Percentiles rank a stretch among this genome's conserved stretches.
Evolutionary conservation across 2,888 invertebrate genomes (phyloP).

Genomic region (Belgica antarctica): DNA sequence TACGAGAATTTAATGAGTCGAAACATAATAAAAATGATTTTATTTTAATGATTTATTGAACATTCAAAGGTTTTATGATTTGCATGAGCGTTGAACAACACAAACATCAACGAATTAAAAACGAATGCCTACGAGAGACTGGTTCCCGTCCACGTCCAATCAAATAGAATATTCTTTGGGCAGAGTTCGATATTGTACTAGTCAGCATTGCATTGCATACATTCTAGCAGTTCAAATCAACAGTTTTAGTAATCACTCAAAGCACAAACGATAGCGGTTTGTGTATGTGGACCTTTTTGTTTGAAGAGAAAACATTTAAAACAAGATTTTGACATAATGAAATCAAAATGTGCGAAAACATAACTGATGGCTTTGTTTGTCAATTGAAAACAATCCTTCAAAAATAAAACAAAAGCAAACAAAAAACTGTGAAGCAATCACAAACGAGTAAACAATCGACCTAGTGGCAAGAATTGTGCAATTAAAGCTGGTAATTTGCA

Average conservation of each 20-base stretch:
- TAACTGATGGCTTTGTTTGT: too few relatives aligned
- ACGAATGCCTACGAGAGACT: not conserved
- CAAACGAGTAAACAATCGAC: not conserved
- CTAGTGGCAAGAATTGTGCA: too few relatives aligned
- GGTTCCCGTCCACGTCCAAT: not conserved
- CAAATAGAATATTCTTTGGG: not conserved
- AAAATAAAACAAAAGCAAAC: not conserved
- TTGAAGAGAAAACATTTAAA: too few relatives aligned
- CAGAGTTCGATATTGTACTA: constrained; percentile 30
- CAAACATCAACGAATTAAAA: constrained; percentile 6
- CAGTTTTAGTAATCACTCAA: too few relatives aligned
- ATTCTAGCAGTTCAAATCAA: too few relatives aligned
- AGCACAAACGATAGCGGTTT: too few relatives aligned
- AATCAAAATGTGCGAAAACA: too few relatives aligned
- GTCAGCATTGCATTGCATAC: too few relatives aligned
- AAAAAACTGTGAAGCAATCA: not conserved
- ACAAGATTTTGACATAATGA: too few relatives aligned
- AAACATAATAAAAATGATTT: constrained; percentile 14
- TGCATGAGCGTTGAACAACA: not conserved
- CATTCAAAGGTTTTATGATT: not conserved
- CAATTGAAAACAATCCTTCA: too few relatives aligned
- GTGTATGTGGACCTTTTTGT: too few relatives aligned
- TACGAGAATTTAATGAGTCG: not conserved
- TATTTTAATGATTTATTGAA: not conserved
- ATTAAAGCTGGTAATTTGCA: not conserved